phyloP scores from a whole-genome alignment of 2,113 vertebrate species.

The Malurus melanocephalus region DNA sequence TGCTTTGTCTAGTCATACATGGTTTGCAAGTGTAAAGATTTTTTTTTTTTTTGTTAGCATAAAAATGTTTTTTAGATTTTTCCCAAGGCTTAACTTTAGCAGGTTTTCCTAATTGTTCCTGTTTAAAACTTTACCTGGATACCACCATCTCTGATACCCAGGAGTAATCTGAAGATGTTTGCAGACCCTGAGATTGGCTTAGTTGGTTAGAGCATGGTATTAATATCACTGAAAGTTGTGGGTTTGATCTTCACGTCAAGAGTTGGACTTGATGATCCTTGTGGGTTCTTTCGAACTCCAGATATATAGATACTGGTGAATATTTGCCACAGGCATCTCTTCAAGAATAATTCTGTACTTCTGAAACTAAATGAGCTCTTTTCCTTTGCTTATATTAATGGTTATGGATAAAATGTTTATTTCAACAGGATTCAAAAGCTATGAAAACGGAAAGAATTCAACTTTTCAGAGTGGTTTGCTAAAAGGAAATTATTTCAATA shows the following conservation, averaged over 20 bases:
- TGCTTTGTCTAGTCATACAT: background rate
- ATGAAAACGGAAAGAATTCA: background rate
- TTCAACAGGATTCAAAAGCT: background rate
- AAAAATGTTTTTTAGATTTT: background rate
- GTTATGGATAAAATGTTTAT: background rate
- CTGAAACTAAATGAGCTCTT: background rate
- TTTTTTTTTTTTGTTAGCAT: background rate
- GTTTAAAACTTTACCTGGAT: background rate
- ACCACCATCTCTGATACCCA: background rate
- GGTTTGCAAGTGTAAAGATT: background rate
- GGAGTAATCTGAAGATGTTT: background rate
- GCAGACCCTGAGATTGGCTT: background rate
- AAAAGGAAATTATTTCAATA: background rate
- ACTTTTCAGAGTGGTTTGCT: background rate
- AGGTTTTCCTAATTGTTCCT: background rate
- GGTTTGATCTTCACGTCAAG: background rate
- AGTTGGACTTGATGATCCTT: background rate
- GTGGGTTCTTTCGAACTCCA: background rate
- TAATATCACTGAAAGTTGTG: accelerated
- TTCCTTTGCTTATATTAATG: background rate
- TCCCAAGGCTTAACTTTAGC: background rate
- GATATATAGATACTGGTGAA: background rate
- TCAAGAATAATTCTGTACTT: background rate
- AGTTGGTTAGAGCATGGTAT: background rate
- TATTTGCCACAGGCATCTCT: background rate